These are phyloP conservation scores for Ptychadena robeensis DNA, from an alignment of 2,797 vertebrate genomes.

Conservation along the genomic window DNA sequence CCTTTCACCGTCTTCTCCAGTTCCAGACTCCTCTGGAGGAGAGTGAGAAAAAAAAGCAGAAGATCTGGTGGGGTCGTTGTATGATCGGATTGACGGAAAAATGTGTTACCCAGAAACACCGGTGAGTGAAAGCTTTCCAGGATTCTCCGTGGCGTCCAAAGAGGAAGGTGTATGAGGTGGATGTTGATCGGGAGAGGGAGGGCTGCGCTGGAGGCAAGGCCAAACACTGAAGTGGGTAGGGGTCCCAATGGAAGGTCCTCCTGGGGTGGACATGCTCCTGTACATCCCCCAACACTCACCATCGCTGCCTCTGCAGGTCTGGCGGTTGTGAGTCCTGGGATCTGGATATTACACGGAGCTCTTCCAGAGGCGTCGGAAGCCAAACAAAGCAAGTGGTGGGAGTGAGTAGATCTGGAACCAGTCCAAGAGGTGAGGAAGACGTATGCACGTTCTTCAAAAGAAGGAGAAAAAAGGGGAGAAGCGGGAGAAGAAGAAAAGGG, in stretches of 20 bases:
- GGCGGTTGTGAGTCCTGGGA: slow-evolving; percentile 91
- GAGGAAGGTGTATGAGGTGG: slow-evolving; percentile 78
- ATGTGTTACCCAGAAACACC: slow-evolving; percentile 83
- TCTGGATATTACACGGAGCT: slow-evolving; percentile 86
- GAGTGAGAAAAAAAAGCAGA: slow-evolving; percentile 68
- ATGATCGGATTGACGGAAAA: slow-evolving; percentile 89
- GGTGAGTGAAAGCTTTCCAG: slow-evolving; percentile 81
- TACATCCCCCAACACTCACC: not conserved
- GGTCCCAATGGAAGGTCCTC: not conserved
- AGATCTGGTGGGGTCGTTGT: slow-evolving; percentile 75
- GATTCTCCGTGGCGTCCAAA: slow-evolving; percentile 72
- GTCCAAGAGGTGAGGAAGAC: slow-evolving; percentile 85
- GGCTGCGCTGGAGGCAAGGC: slow-evolving; percentile 79
- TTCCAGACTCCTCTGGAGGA: slow-evolving; percentile 58
- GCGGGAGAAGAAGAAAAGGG: too few relatives aligned
- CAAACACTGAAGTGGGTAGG: slow-evolving; percentile 84
- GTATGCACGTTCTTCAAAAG: too few relatives aligned
- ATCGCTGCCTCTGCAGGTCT: slow-evolving; percentile 77
- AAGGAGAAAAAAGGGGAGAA: too few relatives aligned
- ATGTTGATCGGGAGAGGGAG: slow-evolving; percentile 81
- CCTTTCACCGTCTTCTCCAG: slow-evolving; percentile 50
- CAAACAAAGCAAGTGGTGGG: slow-evolving; percentile 84
- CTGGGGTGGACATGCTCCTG: not conserved
- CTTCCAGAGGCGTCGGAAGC: slow-evolving; percentile 82
- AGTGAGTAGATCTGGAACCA: slow-evolving; percentile 93